Evolutionary conservation across 2,113 vertebrate genomes (phyloP), one percentile per base, ranked within the genome.

Genomic region (Takifugu flavidus): DNA sequence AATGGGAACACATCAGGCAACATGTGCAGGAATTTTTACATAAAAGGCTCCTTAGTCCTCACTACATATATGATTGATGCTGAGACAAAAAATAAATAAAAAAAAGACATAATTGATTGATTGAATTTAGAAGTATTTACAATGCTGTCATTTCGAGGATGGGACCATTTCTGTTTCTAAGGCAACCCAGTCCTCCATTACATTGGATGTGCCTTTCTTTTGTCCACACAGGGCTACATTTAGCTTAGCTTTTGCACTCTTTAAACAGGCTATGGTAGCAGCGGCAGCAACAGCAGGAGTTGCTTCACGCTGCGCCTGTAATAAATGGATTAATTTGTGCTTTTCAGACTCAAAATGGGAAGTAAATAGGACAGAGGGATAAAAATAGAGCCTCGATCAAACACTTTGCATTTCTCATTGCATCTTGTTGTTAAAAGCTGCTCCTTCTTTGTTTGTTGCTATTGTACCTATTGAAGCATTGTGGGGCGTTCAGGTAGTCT

Each of bases 241-340:
- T 10, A 39, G 34, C 34, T 39, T 10, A 39, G 34, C 5, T 39
- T 39, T 10, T 39, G 34, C 34, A 10, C 31, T 34, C 31, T 34
- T 34, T 7, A 34, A 7, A 34, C 31, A 7, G 31, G 45, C 14
- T 4, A n/a, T n/a, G 3, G 45, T 15, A 46, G 44, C 44, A 46
- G 14, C 47, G 7, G 7, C 47, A 6, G 28, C 50, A 59, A 42
- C 50, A 39, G 49, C 62, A 63, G 55, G 29, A 61, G 71, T 60
- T 62, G 67, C 77, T 83, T 85, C 82, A 88, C 79, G 79, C 75
- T 82, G 74, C 27, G 54, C 74, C 71, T 79, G 67, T 77, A 80
- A 82, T 87, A 86, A 89, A 84, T 65, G 78, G 85, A 88, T 86
- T 87, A 73, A 79, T 87, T 84, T 82, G 77, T 70, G 73, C 66